phyloP scores from a whole-genome alignment of 2,888 invertebrate species.

The Heteropelma amictum region DNA sequence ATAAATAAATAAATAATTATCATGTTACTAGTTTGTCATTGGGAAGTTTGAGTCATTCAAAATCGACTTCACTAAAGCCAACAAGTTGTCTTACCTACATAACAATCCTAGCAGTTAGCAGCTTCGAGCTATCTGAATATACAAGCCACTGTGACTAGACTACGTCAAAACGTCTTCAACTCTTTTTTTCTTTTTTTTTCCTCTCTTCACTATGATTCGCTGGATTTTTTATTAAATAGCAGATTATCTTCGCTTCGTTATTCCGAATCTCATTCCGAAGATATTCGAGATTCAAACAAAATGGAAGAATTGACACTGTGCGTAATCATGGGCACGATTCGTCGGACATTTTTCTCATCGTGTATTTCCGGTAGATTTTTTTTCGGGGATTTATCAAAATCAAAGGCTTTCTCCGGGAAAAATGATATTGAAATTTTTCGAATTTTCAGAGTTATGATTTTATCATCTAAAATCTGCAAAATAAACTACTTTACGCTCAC shows the following conservation, averaged over 20 bases:
- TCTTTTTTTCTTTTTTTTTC: neutral
- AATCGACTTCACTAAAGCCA: conserved; percentile 46
- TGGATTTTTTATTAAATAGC: conserved; percentile 12
- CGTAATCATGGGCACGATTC: neutral
- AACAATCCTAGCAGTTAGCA: conserved; percentile 66
- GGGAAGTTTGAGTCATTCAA: conserved; percentile 1
- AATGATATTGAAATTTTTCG: no score
- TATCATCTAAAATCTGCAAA: no score
- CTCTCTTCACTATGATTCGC: neutral
- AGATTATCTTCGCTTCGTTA: neutral
- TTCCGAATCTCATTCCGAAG: conserved; percentile 11
- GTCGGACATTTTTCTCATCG: conserved; percentile 14
- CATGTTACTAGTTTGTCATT: no score
- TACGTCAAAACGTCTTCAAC: conserved; percentile 48
- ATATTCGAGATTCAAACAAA: conserved; percentile 31
- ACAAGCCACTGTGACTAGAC: conserved; percentile 67
- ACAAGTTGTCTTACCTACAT: conserved; percentile 61
- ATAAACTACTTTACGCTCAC: no score
- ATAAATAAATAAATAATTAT: conserved; percentile 40
- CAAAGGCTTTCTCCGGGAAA: neutral
- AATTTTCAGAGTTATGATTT: no score
- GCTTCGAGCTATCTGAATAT: conserved; percentile 62
- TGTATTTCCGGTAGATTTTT: conserved; percentile 18
- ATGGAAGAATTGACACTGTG: conserved; percentile 50
- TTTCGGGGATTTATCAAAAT: neutral